Percentiles rank a stretch among this genome's conserved stretches.
These are phyloP conservation scores for Austrolebias charrua DNA, from an alignment of 2,797 vertebrate genomes.

Conservation along the genomic window DNA sequence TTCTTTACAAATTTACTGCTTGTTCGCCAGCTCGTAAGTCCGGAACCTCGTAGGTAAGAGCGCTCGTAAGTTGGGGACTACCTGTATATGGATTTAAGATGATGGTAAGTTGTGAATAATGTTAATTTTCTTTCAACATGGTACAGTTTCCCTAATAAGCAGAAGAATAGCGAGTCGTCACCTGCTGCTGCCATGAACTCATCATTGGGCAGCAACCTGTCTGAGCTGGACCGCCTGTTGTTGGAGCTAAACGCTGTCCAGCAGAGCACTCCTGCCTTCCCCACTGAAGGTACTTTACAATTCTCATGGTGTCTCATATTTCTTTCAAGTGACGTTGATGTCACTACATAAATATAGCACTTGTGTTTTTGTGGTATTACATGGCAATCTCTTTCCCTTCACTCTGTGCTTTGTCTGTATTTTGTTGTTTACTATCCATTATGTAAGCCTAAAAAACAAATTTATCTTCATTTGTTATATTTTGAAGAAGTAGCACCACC, in stretches of 20 bases:
- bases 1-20: too few species aligned
- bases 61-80: too few species aligned
- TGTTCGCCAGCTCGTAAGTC: too few species aligned
- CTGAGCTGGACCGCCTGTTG: conserved; percentile 94
- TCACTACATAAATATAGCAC: conserved; percentile 3
- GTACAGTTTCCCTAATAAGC: conserved; percentile 94
- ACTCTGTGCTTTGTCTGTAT: conserved; percentile 2
- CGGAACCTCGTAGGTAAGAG: too few species aligned
- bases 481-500: conserved; percentile 74
- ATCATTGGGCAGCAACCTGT: conserved; percentile 92
- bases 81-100: not conserved
- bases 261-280: conserved; percentile 82
- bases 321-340: not conserved
- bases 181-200: conserved; percentile 87
- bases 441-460: not conserved
- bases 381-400: not conserved
- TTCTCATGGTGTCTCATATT: conserved; percentile 3
- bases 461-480: not conserved
- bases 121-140: conserved; percentile 10
- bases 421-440: not conserved
- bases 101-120: not conserved
- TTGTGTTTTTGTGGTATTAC: conserved; percentile 14
- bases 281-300: conserved; percentile 81
- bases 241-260: conserved; percentile 95
- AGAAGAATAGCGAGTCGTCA: conserved; percentile 82